phyloP scores from a whole-genome alignment of 2,113 vertebrate genomes.

The Oxygymnocypris stewartii region DNA sequence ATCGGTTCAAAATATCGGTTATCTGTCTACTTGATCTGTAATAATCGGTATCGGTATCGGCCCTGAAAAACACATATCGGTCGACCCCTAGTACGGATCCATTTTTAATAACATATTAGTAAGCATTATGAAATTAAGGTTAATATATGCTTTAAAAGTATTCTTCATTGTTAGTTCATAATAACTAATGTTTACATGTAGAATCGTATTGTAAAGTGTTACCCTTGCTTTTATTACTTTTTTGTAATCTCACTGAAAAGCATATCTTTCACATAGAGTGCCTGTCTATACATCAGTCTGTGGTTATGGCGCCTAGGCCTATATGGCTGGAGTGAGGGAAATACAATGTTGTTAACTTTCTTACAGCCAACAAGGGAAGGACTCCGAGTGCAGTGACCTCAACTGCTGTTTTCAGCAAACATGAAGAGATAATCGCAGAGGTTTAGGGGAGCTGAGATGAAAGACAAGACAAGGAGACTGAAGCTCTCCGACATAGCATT shows the following conservation, averaged over 20 bases:
- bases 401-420: constrained; percentile 20
- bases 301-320: neutral
- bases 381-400: neutral
- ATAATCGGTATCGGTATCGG: no score
- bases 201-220: neutral
- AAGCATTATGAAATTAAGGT: neutral
- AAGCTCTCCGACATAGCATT: neutral
- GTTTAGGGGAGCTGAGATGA: neutral
- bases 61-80: no score
- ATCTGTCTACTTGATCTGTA: no score
- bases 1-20: no score
- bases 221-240: neutral
- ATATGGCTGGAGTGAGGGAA: neutral
- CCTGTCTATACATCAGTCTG: neutral
- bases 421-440: constrained; percentile 12
- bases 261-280: no score
- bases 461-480: constrained; percentile 17
- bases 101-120: neutral
- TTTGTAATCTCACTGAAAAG: no score
- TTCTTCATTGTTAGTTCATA: neutral
- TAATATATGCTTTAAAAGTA: neutral
- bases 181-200: neutral
- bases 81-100: no score
- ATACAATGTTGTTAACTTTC: neutral
- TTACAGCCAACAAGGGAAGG: neutral